A percentile compares a stretch with the other conserved stretches of the same genome.
phyloP scores from a whole-genome alignment of 2,797 vertebrate genomes.

The Leuciscus waleckii region DNA sequence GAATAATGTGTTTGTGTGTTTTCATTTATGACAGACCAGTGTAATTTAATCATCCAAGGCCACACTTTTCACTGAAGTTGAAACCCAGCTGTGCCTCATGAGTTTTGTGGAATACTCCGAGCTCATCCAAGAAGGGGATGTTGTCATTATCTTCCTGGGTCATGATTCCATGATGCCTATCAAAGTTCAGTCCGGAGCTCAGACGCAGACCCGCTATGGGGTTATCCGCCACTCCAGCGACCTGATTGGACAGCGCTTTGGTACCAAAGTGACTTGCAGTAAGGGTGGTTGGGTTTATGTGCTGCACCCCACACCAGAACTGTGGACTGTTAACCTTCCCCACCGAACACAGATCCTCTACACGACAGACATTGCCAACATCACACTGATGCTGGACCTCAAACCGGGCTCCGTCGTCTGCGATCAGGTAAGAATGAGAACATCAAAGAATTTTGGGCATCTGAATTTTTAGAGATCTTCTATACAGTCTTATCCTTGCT shows the following conservation, averaged over 20 bases:
- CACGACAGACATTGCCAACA: slow-evolving; percentile 93
- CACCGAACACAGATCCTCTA: slow-evolving; percentile 98
- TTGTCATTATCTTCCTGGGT: slow-evolving; percentile 89
- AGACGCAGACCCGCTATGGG: slow-evolving; percentile 95
- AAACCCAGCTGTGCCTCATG: slow-evolving; percentile 73
- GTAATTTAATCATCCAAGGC: neutral
- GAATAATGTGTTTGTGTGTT: neutral
- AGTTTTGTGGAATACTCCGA: slow-evolving; percentile 93
- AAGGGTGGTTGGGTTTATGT: slow-evolving; percentile 95
- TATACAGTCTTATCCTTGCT: neutral
- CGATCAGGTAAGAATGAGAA: slow-evolving; percentile 80
- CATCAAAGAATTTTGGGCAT: neutral
- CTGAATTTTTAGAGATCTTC: neutral
- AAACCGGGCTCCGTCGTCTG: slow-evolving; percentile 94
- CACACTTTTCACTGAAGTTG: slow-evolving; percentile 10
- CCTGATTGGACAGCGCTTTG: slow-evolving; percentile 91
- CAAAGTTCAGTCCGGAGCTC: slow-evolving; percentile 87
- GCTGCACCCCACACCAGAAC: slow-evolving; percentile 93
- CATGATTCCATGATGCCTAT: slow-evolving; percentile 92
- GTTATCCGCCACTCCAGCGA: slow-evolving; percentile 92
- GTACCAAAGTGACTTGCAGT: slow-evolving; percentile 95
- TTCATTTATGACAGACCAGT: neutral
- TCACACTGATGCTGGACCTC: slow-evolving; percentile 97
- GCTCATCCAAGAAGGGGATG: slow-evolving; percentile 89
- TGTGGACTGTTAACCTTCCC: slow-evolving; percentile 93